phyloP scores from a whole-genome alignment of 2,888 invertebrate species.

The Drosophila atroscutellata region DNA sequence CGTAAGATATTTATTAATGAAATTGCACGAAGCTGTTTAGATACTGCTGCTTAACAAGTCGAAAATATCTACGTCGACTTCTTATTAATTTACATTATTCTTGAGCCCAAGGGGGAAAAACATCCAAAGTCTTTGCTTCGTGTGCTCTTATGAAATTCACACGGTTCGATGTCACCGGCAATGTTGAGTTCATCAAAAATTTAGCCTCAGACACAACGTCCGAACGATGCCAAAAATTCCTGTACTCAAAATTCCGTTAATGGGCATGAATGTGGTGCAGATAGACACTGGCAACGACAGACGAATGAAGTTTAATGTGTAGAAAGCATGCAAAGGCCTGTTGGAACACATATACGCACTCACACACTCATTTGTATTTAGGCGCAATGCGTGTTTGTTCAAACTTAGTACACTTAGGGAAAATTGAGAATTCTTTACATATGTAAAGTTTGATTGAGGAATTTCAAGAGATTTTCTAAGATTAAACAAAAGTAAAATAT shows the following conservation, averaged over 20 bases:
- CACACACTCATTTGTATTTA: neutral
- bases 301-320: conserved; percentile 64
- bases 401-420: conserved; percentile 38
- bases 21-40: conserved; percentile 64
- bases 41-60: conserved; percentile 34
- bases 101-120: neutral
- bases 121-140: neutral
- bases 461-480: neutral
- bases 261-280: conserved; percentile 70
- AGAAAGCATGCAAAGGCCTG: conserved; percentile 26
- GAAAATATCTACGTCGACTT: conserved; percentile 28
- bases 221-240: conserved; percentile 56
- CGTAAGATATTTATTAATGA: conserved; percentile 69
- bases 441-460: neutral
- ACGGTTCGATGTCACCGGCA: conserved; percentile 69
- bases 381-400: conserved; percentile 20
- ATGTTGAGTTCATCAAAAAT: conserved; percentile 76
- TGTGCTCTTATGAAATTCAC: conserved; percentile 43
- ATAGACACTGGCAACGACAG: conserved; percentile 61
- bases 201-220: conserved; percentile 46
- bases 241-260: conserved; percentile 62
- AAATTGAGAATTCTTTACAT: neutral
- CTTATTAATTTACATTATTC: conserved; percentile 46
- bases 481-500: neutral
- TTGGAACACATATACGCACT: neutral